Base-by-base conservation (phyloP, 2,113 vertebrate species). In the Meriones unguiculatus region DNA sequence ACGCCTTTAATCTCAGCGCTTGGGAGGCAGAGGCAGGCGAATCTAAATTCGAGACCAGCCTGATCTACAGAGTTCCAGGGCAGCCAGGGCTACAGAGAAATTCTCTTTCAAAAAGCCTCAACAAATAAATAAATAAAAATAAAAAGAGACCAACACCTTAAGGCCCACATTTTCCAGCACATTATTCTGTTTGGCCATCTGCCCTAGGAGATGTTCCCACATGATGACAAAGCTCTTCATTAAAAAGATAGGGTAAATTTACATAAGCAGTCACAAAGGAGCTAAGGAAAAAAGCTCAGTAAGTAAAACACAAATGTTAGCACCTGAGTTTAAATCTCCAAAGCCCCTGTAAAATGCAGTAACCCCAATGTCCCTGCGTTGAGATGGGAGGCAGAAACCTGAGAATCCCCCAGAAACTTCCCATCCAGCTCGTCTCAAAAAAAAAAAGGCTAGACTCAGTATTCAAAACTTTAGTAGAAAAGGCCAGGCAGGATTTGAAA, bases 171-270 rank as follows among this genome's bases (percentile, higher is more conserved):
- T 30, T 6, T 41, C 90, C 32, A 96, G 25, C 67, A 7, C n/a
- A 87, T 70, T 87, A 13, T 64, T 35, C 25, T 65, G 59, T 35
- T 77, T 59, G 5, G 30, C 38, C 72, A 89, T 50, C 41, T 91
- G 85, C 69, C 62, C 22, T 35, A 65, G 0, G 38, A 54, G 46
- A 24, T 73, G 70, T 67, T 88, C 72, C 50, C 46, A 90, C 1
- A 91, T 9, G 80, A 73, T n/a, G 38, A 73, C 93, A 95, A 28
- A 92, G 50, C 59, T 35, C 54, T 78, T 82, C 50, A 67, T n/a
- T 12, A 41, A 77, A 81, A 81, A 59, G 41, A 86, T 82, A 24
- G 94, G 38, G 28, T 70, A 90, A 84, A 97, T 73, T 91, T n/a
- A 75, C 72, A 59, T 0, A 81, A 20, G 67, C 38, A 95, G 90